A percentile compares a stretch with the other conserved stretches of the same genome.
These are phyloP conservation scores for Kryptopterus vitreolus DNA, from an alignment of 2,797 vertebrate species.

Conservation along the genomic window DNA sequence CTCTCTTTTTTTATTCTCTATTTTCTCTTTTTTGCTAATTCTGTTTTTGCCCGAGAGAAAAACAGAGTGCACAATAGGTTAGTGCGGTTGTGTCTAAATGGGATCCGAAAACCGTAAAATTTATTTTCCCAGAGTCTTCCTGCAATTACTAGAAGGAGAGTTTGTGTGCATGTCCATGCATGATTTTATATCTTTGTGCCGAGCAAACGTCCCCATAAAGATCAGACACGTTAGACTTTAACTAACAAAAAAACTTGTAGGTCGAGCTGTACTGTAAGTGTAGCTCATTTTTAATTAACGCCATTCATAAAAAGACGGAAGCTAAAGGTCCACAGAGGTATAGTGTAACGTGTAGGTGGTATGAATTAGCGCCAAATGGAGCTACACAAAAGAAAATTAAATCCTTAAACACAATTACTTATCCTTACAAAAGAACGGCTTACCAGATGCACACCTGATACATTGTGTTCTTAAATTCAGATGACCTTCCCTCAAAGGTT, in stretches of 20 bases:
- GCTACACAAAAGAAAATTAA: not conserved
- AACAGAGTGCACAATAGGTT: slow-evolving; percentile 68
- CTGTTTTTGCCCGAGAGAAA: slow-evolving; percentile 65
- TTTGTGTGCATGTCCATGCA: not conserved
- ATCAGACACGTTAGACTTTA: not conserved
- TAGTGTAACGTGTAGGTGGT: not conserved
- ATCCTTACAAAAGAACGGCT: no score
- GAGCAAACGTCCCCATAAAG: not conserved
- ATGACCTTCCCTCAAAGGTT: no score
- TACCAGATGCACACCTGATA: no score
- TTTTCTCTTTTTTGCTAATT: slow-evolving; percentile 38
- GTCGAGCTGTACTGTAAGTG: not conserved
- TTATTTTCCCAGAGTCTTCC: slow-evolving; percentile 69
- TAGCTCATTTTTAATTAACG: not conserved
- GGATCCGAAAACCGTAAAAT: slow-evolving; percentile 74
- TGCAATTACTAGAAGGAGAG: slow-evolving; percentile 60
- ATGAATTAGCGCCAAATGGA: not conserved
- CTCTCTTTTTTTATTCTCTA: not conserved
- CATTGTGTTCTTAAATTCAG: no score
- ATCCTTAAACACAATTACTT: not conserved
- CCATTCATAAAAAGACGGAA: not conserved
- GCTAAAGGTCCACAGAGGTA: not conserved
- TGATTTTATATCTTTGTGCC: not conserved
- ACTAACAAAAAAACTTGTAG: not conserved
- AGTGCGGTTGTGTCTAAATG: slow-evolving; percentile 72